These are phyloP conservation scores for Rousettus madagascariensis DNA, from an alignment of 2,797 vertebrate species.

Conservation along the genomic window DNA sequence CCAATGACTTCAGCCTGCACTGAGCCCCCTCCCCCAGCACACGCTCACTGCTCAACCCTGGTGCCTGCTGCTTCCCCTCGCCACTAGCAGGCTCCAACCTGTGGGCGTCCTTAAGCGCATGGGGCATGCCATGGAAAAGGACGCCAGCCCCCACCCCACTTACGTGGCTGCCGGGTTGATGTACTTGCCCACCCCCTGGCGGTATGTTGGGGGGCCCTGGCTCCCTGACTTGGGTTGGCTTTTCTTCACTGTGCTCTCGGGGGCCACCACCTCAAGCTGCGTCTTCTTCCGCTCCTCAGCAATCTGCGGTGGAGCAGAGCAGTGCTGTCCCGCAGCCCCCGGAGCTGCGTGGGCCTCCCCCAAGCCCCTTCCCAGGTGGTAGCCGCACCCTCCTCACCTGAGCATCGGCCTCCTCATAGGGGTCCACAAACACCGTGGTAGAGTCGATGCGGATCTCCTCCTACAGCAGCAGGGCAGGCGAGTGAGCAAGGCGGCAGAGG, in stretches of 20 bases:
- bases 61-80: accelerated
- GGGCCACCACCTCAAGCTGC: constrained; percentile 86
- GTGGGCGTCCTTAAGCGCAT: accelerated
- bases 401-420: constrained; percentile 96
- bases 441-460: constrained; percentile 92
- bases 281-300: constrained; percentile 91
- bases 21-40: background rate
- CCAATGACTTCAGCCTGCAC: background rate
- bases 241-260: constrained; percentile 82
- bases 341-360: accelerated
- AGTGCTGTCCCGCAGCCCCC: accelerated
- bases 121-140: accelerated
- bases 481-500: background rate
- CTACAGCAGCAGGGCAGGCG: constrained; percentile 76
- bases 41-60: accelerated
- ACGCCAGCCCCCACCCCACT: constrained; percentile 77
- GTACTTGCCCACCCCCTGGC: constrained; percentile 95
- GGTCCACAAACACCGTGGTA: constrained; percentile 94
- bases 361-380: accelerated
- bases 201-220: constrained; percentile 90
- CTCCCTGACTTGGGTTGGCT: constrained; percentile 84
- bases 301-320: constrained; percentile 84
- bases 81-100: accelerated
- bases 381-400: constrained; percentile 85
- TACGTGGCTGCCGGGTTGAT: constrained; percentile 91